Base-by-base conservation (phyloP, 2,797 vertebrate species). In the Molossus alvarezi region DNA sequence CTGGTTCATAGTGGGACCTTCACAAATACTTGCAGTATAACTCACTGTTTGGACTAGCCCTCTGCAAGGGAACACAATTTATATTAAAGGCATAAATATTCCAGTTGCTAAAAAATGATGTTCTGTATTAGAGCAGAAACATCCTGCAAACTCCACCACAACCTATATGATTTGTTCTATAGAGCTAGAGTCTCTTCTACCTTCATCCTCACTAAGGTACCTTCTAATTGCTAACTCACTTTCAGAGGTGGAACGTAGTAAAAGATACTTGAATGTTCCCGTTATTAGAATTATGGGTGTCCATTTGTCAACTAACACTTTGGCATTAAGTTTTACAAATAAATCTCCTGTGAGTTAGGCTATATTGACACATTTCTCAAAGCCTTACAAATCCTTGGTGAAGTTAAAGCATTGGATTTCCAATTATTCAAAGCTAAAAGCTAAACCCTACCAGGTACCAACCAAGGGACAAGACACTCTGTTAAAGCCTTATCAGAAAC, bases 81-180 rank as follows among this genome's bases (percentile, higher is more conserved):
- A n/a, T 89, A 64, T 21, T 69, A 69, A 80, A 71, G 6, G 33
- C 18, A 58, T 55, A 27, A 55, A 72, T 10, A 33, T 60, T 75
- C 55, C 15, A 72, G 60, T 55, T 75, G 41, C 27, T 65, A 41
- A 83, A 89, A 91, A 91, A 41, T 20, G 5, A 80, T 37, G 48
- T 83, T 88, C 71, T 72, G 5, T 27, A 72, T 51, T 53, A 91
- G 15, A 91, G 10, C 6, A 88, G 41, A 94, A 76, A 84, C 12
- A 73, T 29, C 33, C 57, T 65, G 13, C 21, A 27, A 92, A 76
- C 45, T 77, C 37, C 2, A 71, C 13, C 3, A 79, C 27, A 58
- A 48, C 5, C 2, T 69, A 21, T 3, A 37, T 23, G n/a, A 64
- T 64, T 67, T 81, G 3, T 77, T 85, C 29, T 45, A 12, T 4